Base-by-base conservation (phyloP, 1,140 invertebrate genomes). In the Apis laboriosa region DNA sequence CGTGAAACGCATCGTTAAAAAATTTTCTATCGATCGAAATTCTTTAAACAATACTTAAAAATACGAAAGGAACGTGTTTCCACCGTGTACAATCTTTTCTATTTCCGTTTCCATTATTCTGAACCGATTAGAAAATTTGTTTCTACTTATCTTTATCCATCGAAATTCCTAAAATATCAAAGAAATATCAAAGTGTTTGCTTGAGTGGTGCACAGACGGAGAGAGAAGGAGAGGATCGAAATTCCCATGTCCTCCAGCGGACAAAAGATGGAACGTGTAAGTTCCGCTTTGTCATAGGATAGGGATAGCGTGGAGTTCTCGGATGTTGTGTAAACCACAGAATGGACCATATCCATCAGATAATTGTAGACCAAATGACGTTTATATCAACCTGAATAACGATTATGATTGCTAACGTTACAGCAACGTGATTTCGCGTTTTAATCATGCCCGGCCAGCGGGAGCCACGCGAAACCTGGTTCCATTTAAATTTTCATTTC, bases 261-360 rank as follows among this genome's bases (percentile, higher is more conserved):
- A 77, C 60, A 72, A 51, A 77, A 72, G 81, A 78, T 72, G 76
- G 68, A 78, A 71, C 67, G 66, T 72, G 80, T 77, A 82, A 82
- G 81, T 83, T 77, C 67, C 67, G 75, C 76, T 78, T 83, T 83
- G 81, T 83, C 81, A 77, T 72, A 51, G 66, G 75, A 64, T 64
- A 77, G 81, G 60, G 28, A 72, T 63, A 72, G 24, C 53, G 68
- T 56, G n/a, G 68, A 72, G 75, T 78, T 63, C 58, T 77, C 66
- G 81, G 81, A 78, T 51, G 76, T 72, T 83, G 60, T 83, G 60
- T 72, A 72, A 58, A 78, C 81, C 81, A 28, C 81, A 70, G 60
- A 71, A 72, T 78, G 81, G 76, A 49, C 67, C 67, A 56, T 77
- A 63, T 43, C 34, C 81, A 72, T 77, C 81, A 66, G 58, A 72